phyloP scores from a whole-genome alignment of 2,888 invertebrate genomes.

The Dryobotodes eremita region DNA sequence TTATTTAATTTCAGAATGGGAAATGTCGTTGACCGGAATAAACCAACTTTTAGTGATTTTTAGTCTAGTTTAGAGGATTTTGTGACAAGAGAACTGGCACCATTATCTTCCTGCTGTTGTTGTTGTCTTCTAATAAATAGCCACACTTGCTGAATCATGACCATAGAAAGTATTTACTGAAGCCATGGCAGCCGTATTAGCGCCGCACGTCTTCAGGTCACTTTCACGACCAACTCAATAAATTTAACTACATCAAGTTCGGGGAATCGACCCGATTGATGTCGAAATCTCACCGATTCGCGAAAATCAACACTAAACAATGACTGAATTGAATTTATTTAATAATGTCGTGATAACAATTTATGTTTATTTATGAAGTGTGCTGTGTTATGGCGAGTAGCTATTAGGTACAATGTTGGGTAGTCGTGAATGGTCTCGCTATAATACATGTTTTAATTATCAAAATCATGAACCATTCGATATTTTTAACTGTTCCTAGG shows the following conservation, averaged over 20 bases:
- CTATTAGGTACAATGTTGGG: neutral
- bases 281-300: constrained; percentile 37
- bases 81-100: too few relatives aligned
- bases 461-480: neutral
- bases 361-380: constrained; percentile 1
- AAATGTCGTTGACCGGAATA: too few relatives aligned
- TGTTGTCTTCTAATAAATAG: neutral
- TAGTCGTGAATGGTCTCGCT: neutral
- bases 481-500: neutral
- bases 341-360: neutral
- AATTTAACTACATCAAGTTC: constrained; percentile 35
- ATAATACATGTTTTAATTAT: neutral
- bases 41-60: too few relatives aligned
- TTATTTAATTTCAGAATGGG: too few relatives aligned
- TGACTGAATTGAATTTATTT: constrained; percentile 12
- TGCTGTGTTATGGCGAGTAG: neutral
- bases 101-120: neutral
- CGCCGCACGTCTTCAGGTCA: constrained; percentile 38
- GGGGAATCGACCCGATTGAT: constrained; percentile 29
- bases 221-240: constrained; percentile 41
- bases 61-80: too few relatives aligned
- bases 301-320: constrained; percentile 17
- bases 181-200: neutral
- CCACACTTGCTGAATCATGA: neutral
- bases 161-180: constrained; percentile 5